phyloP scores from a whole-genome alignment of 2,113 vertebrate genomes.

The Polypterus senegalus region DNA sequence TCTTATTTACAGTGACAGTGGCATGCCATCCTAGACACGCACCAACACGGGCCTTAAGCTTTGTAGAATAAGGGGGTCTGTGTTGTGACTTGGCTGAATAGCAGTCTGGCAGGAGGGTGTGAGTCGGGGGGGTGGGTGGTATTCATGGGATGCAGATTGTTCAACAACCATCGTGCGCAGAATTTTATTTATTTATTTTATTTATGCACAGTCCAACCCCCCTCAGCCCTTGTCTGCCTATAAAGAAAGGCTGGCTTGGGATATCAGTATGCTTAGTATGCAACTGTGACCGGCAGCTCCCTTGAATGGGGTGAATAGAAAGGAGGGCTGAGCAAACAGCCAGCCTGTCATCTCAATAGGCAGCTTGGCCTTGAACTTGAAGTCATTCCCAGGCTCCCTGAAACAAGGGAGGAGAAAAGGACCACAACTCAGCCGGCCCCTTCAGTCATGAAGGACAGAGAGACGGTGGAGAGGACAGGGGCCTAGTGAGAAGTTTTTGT shows the following conservation, averaged over 20 bases:
- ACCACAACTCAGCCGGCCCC: background rate
- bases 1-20: background rate
- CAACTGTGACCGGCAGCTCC: slow-evolving; percentile 24
- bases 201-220: slow-evolving; percentile 31
- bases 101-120: slow-evolving; percentile 26
- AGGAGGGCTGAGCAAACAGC: slow-evolving; percentile 60
- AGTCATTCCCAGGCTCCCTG: slow-evolving; percentile 59
- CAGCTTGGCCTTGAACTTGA: slow-evolving; percentile 62
- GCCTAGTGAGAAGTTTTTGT: slow-evolving; percentile 5
- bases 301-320: slow-evolving; percentile 42
- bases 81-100: slow-evolving; percentile 34
- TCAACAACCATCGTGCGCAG: slow-evolving; percentile 43
- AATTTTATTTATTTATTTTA: slow-evolving; percentile 44
- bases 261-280: slow-evolving; percentile 1
- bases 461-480: slow-evolving; percentile 24
- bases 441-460: slow-evolving; percentile 19
- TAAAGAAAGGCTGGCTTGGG: background rate
- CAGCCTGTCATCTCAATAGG: slow-evolving; percentile 66
- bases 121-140: slow-evolving; percentile 9
- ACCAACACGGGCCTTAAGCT: background rate
- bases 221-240: slow-evolving; percentile 20
- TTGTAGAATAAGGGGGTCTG: background rate
- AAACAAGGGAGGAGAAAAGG: slow-evolving; percentile 38
- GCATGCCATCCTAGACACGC: background rate
- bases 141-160: slow-evolving; percentile 26